phyloP scores from a whole-genome alignment of 2,797 vertebrate species.

The Acanthis flammea region DNA sequence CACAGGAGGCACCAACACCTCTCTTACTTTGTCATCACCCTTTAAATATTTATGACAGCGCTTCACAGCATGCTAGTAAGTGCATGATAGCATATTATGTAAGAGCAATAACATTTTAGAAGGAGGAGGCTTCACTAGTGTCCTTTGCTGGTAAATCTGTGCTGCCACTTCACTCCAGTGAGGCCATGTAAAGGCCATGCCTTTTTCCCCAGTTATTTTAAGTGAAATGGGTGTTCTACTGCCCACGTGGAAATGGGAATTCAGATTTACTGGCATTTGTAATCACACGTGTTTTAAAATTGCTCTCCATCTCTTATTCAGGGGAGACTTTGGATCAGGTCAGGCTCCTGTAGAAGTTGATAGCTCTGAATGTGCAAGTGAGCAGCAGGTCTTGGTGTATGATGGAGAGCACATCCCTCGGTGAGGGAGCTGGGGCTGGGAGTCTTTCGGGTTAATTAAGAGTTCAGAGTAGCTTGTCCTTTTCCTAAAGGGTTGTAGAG shows the following conservation, averaged over 20 bases:
- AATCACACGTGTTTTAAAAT: background rate
- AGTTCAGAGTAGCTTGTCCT: background rate
- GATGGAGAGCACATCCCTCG: background rate
- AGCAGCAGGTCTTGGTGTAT: background rate
- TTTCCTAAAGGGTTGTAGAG: background rate
- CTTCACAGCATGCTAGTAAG: background rate
- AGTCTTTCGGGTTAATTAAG: background rate
- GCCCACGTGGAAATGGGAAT: background rate
- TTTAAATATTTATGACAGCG: conserved; percentile 13
- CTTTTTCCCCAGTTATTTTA: background rate
- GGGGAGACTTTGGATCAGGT: background rate
- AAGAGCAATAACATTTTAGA: background rate
- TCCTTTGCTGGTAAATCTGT: background rate
- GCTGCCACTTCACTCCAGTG: accelerated
- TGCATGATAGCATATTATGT: conserved; percentile 17
- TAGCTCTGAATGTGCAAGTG: background rate
- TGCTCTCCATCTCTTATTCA: background rate
- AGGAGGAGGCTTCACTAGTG: background rate
- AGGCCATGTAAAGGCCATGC: background rate
- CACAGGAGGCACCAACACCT: background rate
- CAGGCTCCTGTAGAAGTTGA: background rate
- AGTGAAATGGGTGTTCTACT: background rate
- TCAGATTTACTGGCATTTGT: background rate
- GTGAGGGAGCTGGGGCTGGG: background rate
- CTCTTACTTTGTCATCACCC: background rate